A percentile compares a stretch with the other conserved stretches of the same genome.
These are phyloP conservation scores for Clarias platycephalus DNA, from an alignment of 2,797 vertebrate species.

Conservation along the genomic window DNA sequence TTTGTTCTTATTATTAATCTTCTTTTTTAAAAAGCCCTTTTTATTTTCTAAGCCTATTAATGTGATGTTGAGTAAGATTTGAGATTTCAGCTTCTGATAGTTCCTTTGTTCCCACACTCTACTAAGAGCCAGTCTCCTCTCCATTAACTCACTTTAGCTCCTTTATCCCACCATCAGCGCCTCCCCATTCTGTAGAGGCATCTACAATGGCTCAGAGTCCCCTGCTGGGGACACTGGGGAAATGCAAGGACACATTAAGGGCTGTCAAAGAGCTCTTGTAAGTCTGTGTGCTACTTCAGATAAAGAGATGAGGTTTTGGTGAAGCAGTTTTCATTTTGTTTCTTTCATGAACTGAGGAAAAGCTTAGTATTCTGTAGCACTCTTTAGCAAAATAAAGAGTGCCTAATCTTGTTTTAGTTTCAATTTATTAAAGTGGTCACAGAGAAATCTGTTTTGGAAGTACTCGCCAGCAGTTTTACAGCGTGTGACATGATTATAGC, in stretches of 20 bases:
- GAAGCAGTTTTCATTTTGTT: background rate
- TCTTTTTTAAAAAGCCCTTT: background rate
- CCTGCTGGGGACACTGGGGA: slow-evolving; percentile 29
- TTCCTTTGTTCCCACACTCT: slow-evolving; percentile 5
- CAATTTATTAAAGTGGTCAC: background rate
- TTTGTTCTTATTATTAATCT: slow-evolving; percentile 11
- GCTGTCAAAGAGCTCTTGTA: slow-evolving; percentile 43
- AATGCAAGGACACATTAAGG: slow-evolving; percentile 29
- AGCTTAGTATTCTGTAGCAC: background rate
- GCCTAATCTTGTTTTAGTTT: background rate
- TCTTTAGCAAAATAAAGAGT: background rate
- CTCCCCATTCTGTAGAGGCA: slow-evolving; percentile 30
- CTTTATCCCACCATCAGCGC: slow-evolving; percentile 46
- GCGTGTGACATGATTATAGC: background rate
- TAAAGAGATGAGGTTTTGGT: background rate
- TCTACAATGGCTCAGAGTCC: slow-evolving; percentile 25
- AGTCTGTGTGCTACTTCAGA: background rate
- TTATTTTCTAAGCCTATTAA: slow-evolving; percentile 17
- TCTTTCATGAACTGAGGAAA: background rate
- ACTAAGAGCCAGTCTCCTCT: slow-evolving; percentile 21
- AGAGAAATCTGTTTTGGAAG: background rate
- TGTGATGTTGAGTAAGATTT: slow-evolving; percentile 17
- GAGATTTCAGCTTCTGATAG: slow-evolving; percentile 18
- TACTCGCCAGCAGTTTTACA: background rate
- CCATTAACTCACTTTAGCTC: slow-evolving; percentile 38